phyloP scores from a whole-genome alignment of 2,888 invertebrate species.

The Bimastos eiseni region DNA sequence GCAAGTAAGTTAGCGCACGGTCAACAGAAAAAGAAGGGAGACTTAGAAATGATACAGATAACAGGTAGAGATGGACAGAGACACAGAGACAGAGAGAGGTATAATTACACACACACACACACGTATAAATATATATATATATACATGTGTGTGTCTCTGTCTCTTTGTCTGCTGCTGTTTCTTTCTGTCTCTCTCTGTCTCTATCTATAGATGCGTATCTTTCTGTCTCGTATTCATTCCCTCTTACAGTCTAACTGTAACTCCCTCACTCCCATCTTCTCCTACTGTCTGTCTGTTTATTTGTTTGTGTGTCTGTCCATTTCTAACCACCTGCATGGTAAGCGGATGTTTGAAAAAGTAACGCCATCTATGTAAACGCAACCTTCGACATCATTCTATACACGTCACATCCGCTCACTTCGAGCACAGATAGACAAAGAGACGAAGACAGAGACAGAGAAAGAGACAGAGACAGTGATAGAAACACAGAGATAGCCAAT shows the following conservation, averaged over 20 bases:
- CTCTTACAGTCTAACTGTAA: no score
- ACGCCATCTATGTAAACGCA: background rate
- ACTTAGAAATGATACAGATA: background rate
- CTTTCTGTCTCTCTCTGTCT: no score
- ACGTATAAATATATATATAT: background rate
- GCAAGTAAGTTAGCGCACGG: no score
- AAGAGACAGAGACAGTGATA: background rate
- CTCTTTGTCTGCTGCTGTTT: no score
- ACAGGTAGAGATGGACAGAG: background rate
- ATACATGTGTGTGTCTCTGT: no score
- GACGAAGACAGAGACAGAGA: background rate
- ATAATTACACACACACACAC: background rate
- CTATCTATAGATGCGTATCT: no score
- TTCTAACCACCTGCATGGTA: background rate
- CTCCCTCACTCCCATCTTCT: no score
- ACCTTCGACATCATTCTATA: background rate
- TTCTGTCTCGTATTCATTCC: no score
- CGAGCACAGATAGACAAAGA: background rate
- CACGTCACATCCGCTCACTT: background rate
- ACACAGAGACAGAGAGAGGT: background rate
- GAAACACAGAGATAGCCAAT: background rate
- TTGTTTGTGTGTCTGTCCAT: no score
- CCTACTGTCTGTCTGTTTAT: no score
- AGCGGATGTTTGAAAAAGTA: background rate
- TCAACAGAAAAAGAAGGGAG: background rate